Percentiles rank a stretch among this genome's conserved stretches.
These are phyloP conservation scores for Meiosimyza platycephala DNA, from an alignment of 2,888 invertebrate species.

Conservation along the genomic window DNA sequence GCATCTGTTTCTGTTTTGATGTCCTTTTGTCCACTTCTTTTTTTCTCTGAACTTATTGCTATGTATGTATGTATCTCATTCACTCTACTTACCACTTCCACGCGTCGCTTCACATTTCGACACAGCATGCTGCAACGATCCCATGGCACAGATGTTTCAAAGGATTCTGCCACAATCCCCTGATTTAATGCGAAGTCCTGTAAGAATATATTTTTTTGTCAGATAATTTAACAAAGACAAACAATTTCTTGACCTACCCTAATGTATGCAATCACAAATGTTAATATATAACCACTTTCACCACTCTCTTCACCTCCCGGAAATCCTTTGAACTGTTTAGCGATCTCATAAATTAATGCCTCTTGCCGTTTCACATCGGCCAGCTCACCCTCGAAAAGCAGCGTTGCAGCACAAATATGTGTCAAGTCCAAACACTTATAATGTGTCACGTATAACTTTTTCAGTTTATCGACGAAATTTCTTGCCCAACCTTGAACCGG, in stretches of 20 bases:
- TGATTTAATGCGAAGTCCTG: slow-evolving; percentile 92
- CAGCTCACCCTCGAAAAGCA: slow-evolving; percentile 88
- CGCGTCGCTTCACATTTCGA: slow-evolving; percentile 87
- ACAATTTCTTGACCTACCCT: slow-evolving; percentile 74
- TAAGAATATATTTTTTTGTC: background rate
- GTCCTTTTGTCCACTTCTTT: no score
- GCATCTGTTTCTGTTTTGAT: no score
- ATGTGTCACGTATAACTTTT: slow-evolving; percentile 87
- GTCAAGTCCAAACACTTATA: slow-evolving; percentile 87
- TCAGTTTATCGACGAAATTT: slow-evolving; percentile 78
- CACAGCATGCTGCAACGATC: slow-evolving; percentile 86
- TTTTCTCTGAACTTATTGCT: background rate
- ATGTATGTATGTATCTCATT: background rate
- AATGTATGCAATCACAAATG: slow-evolving; percentile 98
- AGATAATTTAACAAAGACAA: background rate
- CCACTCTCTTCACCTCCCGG: slow-evolving; percentile 95
- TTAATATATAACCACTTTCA: slow-evolving; percentile 92
- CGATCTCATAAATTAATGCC: slow-evolving; percentile 82
- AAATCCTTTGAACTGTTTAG: slow-evolving; percentile 81
- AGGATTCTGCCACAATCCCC: slow-evolving; percentile 92
- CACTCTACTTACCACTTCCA: slow-evolving; percentile 69
- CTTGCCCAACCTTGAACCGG: slow-evolving; percentile 73
- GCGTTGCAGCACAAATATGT: slow-evolving; percentile 89
- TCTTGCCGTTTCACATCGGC: slow-evolving; percentile 82
- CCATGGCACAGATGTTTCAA: slow-evolving; percentile 99